A percentile compares a stretch with the other conserved stretches of the same genome.
Conservation (phyloP, 1,140 invertebrate genomes). For the Globodera ellingtonae region DNA sequence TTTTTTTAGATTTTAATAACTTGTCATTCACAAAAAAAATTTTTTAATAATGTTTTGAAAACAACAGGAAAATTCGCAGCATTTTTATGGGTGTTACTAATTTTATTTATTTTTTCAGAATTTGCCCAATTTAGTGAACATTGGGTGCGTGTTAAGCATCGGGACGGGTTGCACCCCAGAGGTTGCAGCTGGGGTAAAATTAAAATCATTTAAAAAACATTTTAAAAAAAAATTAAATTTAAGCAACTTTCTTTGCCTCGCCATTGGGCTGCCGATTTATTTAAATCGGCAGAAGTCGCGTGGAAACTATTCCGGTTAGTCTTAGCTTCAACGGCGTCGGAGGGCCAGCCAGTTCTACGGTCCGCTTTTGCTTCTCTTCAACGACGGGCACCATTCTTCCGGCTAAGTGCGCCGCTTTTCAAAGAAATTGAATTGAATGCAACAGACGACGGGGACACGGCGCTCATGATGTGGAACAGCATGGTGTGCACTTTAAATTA, state of each 20-base stretch:
- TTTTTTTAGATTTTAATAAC: too few relatives aligned
- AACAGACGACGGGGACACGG: conserved; percentile 57
- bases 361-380: too few relatives aligned
- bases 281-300: too few relatives aligned
- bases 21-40: background rate
- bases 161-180: too few relatives aligned
- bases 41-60: background rate
- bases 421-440: conserved; percentile 72
- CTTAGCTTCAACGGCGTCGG: too few relatives aligned
- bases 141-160: conserved; percentile 53
- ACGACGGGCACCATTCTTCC: conserved; percentile 82
- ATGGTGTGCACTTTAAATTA: conserved; percentile 55
- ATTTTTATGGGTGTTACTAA: background rate
- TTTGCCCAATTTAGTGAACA: conserved; percentile 26
- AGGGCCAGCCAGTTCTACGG: too few relatives aligned
- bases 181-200: too few relatives aligned
- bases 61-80: background rate
- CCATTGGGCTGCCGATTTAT: too few relatives aligned
- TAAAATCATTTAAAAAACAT: too few relatives aligned
- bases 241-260: too few relatives aligned
- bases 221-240: too few relatives aligned
- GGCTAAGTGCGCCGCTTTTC: conserved; percentile 71
- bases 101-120: conserved; percentile 27
- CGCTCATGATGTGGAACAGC: conserved; percentile 64
- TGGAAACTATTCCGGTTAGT: too few relatives aligned